A percentile compares a stretch with the other conserved stretches of the same genome.
Evolutionary conservation across 2,113 vertebrate species (phyloP).

Genomic region (Donacobius atricapilla): DNA sequence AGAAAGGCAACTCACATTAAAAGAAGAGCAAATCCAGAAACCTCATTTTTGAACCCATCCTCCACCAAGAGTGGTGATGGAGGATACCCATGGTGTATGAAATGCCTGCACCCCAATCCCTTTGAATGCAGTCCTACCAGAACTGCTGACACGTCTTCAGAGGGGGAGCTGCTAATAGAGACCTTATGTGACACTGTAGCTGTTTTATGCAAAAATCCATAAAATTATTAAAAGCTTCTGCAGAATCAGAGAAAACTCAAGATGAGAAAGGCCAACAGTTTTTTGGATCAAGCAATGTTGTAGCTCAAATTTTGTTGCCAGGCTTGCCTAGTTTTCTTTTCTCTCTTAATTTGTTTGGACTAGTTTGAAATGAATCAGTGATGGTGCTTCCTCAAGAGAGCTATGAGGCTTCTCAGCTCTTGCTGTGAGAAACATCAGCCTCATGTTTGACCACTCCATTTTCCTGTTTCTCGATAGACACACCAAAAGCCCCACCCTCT

Average conservation of each 20-base stretch:
- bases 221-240: constrained; percentile 62
- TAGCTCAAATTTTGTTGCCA: constrained; percentile 31
- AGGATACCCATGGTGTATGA: neutral
- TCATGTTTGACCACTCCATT: neutral
- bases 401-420: neutral
- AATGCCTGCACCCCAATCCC: neutral
- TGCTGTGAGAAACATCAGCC: neutral
- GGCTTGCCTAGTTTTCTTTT: constrained; percentile 16
- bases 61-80: neutral
- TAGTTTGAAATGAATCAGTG: constrained; percentile 52
- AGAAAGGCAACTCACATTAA: neutral
- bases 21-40: neutral
- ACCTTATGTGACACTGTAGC: constrained; percentile 33
- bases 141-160: constrained; percentile 20
- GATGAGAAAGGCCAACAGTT: constrained; percentile 37
- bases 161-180: constrained; percentile 14
- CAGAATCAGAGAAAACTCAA: constrained; percentile 56
- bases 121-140: neutral
- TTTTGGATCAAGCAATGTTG: constrained; percentile 10
- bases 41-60: neutral
- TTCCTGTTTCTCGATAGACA: neutral
- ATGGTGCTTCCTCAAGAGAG: neutral
- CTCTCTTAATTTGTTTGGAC: constrained; percentile 39
- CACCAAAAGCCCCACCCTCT: neutral
- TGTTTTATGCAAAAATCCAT: constrained; percentile 48